Evolutionary conservation across 2,888 invertebrate genomes (phyloP).

Genomic region (Cybosia mesomella): DNA sequence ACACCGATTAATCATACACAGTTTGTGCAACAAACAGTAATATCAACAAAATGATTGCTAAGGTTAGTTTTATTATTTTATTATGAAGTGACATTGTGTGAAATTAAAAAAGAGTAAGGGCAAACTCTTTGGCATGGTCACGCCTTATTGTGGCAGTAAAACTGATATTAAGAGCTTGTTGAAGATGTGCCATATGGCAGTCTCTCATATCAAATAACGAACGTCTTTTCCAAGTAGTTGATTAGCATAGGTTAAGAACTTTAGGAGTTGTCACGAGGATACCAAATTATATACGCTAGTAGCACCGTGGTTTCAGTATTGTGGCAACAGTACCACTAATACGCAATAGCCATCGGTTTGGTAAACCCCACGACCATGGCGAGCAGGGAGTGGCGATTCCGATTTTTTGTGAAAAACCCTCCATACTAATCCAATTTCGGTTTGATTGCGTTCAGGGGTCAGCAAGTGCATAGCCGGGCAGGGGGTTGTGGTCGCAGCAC

Average conservation of each 20-base stretch:
- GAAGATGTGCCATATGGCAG: too few species aligned
- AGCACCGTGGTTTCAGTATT: neutral
- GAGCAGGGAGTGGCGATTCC: neutral
- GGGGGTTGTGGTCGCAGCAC: too few species aligned
- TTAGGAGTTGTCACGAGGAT: neutral
- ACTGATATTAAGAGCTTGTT: too few species aligned
- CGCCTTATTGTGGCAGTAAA: neutral
- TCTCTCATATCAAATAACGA: neutral
- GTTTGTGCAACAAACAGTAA: conserved; percentile 74
- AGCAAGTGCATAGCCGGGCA: too few species aligned
- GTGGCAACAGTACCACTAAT: neutral
- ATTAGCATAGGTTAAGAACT: neutral
- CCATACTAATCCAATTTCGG: too few species aligned
- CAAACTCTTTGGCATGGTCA: neutral
- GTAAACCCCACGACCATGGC: neutral
- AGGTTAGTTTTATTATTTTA: conserved; percentile 60
- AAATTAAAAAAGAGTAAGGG: neutral
- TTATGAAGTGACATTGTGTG: neutral
- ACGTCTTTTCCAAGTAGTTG: neutral
- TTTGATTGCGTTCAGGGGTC: too few species aligned
- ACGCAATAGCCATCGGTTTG: neutral
- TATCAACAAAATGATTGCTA: conserved; percentile 82
- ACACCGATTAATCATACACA: conserved; percentile 78
- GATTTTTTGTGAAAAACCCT: too few species aligned
- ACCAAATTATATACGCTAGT: too few species aligned